Conservation (phyloP, 2,888 invertebrate genomes). For the Meliscaeva auricollis region DNA sequence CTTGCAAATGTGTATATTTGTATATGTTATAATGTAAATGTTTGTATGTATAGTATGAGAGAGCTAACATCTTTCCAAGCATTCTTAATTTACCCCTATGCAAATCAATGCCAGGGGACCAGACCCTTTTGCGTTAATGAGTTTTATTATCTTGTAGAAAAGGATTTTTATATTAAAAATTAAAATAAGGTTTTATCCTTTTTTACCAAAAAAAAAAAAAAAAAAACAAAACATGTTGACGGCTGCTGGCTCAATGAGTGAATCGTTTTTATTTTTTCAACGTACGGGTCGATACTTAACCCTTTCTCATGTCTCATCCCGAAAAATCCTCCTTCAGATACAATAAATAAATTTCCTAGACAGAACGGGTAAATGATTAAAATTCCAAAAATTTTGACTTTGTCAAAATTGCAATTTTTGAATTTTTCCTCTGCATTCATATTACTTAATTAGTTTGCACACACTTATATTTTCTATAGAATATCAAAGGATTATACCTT, state of each 20-base stretch:
- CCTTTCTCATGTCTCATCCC: constrained; percentile 24
- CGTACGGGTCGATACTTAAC: constrained; percentile 62
- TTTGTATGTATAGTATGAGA: constrained; percentile 5
- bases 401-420: constrained; percentile 62
- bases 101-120: constrained; percentile 76
- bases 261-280: constrained; percentile 58
- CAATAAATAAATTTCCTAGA: constrained; percentile 31
- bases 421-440: constrained; percentile 35
- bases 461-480: constrained; percentile 26
- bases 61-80: constrained; percentile 61
- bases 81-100: constrained; percentile 76
- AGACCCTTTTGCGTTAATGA: constrained; percentile 76
- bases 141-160: constrained; percentile 76
- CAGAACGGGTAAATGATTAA: constrained; percentile 36
- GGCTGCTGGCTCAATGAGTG: constrained; percentile 61
- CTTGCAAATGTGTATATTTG: not conserved
- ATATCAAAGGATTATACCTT: constrained; percentile 57
- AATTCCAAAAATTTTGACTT: constrained; percentile 61
- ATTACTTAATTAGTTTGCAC: constrained; percentile 66
- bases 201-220: constrained; percentile 9
- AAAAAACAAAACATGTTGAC: constrained; percentile 54
- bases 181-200: constrained; percentile 74
- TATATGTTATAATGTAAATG: constrained; percentile 7
- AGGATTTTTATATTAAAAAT: constrained; percentile 76
- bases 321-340: not conserved